These are phyloP conservation scores for Drosophila picticornis DNA, from an alignment of 2,888 invertebrate genomes.

Conservation along the genomic window DNA sequence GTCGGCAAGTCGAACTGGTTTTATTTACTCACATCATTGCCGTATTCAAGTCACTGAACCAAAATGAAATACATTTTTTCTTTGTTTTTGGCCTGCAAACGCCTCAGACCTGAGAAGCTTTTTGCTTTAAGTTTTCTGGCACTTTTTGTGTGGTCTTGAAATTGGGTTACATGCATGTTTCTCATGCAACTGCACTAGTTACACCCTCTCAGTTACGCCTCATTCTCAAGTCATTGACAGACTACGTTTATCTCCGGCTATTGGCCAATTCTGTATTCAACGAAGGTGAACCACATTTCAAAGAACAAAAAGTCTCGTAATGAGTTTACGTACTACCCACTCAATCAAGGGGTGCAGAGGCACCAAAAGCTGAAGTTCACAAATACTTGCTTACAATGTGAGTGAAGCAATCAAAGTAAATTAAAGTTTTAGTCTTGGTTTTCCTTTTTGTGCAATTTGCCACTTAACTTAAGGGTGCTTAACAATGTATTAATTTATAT, in stretches of 20 bases:
- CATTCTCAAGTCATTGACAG: constrained; percentile 31
- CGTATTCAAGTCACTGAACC: constrained; percentile 72
- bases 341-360: constrained; percentile 29
- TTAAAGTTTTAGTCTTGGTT: neutral
- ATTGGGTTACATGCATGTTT: constrained; percentile 54
- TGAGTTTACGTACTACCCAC: constrained; percentile 25
- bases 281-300: constrained; percentile 67
- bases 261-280: constrained; percentile 57
- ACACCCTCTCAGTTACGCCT: constrained; percentile 13
- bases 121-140: constrained; percentile 31
- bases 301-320: constrained; percentile 34
- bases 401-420: constrained; percentile 6
- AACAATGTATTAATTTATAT: neutral
- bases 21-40: constrained; percentile 25
- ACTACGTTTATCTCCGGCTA: constrained; percentile 59
- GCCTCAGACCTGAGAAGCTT: constrained; percentile 54
- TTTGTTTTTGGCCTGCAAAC: constrained; percentile 49
- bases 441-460: neutral
- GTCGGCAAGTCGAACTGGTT: constrained; percentile 68
- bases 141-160: constrained; percentile 58
- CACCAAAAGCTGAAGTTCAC: neutral
- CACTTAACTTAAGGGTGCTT: neutral
- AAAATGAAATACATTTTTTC: constrained; percentile 58
- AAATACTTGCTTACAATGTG: neutral
- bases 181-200: constrained; percentile 11